Evolutionary conservation across 2,888 invertebrate species (phyloP), one percentile per base, ranked within the genome.

Genomic region (Drosophila lutescens): DNA sequence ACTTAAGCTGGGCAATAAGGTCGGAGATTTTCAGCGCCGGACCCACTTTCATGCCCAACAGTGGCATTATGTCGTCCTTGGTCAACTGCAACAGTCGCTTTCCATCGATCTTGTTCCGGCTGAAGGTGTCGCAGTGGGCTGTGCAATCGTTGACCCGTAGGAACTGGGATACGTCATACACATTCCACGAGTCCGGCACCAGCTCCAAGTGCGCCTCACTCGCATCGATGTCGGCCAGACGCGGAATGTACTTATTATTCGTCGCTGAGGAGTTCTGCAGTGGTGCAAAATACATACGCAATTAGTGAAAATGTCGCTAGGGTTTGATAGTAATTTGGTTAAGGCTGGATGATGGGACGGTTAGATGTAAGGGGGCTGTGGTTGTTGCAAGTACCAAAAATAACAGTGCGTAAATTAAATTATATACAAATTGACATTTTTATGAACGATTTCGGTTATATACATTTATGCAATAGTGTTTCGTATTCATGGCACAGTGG

Each of bases 1-100:
- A 95, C 93, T 97, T 97, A 57, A 98, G 93, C 91, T 98, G 97
- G 89, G 97, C 97, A 90, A 98, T 97, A 78, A 98, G 94, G 93
- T 98, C 97, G 90, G 95, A 96, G 86, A 98, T 98, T 93, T 98
- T 98, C 69, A 98, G 92, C 17, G 98, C 97, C 8, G 98, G 98
- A 2, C 98, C 98, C 67, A 98, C 98, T 94, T 98, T 98, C 94
- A 97, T 98, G 80, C 97, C 96, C 26, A 98, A 95, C 74, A 98
- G 93, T 86, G 96, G 96, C 83, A 98, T 95, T 75, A 98, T 96
- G 93, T 98, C 96, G 91, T 98, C 98, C 93, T 98, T 97, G 54
- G 95, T 95, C 67, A 98, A 93, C 76, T 95, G 94, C 69, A 98
- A 93, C 89, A 98, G 93, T 90, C 94, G 94, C 70, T 95, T 94